Evolutionary conservation across 1,140 invertebrate genomes (phyloP).

Genomic region (Druon quercuslanigerum): DNA sequence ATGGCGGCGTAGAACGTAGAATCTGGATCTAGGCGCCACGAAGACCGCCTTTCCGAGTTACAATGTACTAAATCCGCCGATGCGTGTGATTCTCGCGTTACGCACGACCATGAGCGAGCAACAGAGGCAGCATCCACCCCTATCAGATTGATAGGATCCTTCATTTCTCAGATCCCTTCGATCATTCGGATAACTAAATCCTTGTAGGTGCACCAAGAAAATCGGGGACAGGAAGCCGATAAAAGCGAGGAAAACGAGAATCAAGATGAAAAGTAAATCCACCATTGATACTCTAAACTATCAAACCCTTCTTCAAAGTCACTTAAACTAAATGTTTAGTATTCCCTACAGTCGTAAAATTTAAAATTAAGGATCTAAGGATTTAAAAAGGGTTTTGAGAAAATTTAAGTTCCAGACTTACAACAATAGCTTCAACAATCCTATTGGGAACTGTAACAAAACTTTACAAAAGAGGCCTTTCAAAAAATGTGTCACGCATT

Average conservation of each 20-base stretch:
- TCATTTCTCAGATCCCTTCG: conserved; percentile 10
- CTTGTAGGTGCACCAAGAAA: conserved; percentile 11
- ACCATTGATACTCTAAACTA: conserved; percentile 8
- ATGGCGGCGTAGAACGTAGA: conserved; percentile 47
- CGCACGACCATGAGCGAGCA: conserved; percentile 44
- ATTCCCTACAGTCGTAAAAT: background rate
- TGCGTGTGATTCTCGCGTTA: conserved; percentile 63
- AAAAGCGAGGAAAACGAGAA: background rate
- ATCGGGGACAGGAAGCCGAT: background rate
- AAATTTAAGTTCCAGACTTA: background rate
- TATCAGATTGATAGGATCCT: conserved; percentile 22
- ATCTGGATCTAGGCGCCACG: conserved; percentile 60
- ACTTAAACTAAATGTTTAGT: conserved; percentile 5
- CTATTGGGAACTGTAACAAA: too few relatives aligned
- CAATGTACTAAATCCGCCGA: conserved; percentile 67
- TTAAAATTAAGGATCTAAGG: background rate
- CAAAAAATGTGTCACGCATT: too few relatives aligned
- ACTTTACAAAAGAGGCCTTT: too few relatives aligned
- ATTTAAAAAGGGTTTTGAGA: background rate
- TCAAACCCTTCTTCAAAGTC: background rate
- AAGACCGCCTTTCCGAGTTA: conserved; percentile 65
- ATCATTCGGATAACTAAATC: conserved; percentile 13
- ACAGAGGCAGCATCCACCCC: conserved; percentile 7
- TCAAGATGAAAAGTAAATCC: conserved; percentile 25
- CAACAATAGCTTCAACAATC: too few relatives aligned